These are phyloP conservation scores for Drosophila meridionalis DNA, from an alignment of 2,888 invertebrate species.

Conservation along the genomic window DNA sequence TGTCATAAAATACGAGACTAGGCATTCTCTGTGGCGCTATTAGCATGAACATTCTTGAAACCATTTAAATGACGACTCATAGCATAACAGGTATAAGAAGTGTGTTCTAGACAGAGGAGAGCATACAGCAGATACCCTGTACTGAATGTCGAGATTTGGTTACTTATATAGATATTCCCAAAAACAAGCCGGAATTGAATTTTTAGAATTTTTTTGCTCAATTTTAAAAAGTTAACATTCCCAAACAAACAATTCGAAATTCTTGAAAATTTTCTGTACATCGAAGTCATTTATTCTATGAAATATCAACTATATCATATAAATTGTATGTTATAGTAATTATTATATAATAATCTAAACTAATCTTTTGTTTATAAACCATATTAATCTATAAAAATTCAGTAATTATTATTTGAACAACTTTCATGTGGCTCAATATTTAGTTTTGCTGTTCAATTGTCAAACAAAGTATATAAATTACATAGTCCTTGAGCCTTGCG, in stretches of 20 bases:
- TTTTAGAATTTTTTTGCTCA: no score
- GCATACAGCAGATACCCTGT: neutral
- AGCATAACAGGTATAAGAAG: no score
- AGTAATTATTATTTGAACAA: neutral
- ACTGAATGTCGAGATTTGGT: no score
- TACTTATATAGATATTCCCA: no score
- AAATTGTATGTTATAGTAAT: neutral
- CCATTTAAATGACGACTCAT: neutral
- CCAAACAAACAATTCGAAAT: no score
- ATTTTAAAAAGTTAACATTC: no score
- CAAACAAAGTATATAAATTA: constrained; percentile 8
- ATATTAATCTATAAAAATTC: neutral
- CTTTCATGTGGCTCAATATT: neutral
- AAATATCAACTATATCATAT: neutral
- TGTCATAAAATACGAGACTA: constrained; percentile 4
- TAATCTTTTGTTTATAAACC: neutral
- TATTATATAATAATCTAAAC: neutral
- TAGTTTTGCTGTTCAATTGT: neutral
- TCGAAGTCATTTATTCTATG: no score
- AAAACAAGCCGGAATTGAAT: no score
- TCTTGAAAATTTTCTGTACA: no score
- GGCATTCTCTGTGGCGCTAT: constrained; percentile 1
- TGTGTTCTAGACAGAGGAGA: neutral
- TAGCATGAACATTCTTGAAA: neutral
- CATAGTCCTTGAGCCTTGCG: neutral